Evolutionary conservation across 37 sponge, comb jelly and placozoan species (phyloP).

Genomic region (Hormiphora californensis): DNA sequence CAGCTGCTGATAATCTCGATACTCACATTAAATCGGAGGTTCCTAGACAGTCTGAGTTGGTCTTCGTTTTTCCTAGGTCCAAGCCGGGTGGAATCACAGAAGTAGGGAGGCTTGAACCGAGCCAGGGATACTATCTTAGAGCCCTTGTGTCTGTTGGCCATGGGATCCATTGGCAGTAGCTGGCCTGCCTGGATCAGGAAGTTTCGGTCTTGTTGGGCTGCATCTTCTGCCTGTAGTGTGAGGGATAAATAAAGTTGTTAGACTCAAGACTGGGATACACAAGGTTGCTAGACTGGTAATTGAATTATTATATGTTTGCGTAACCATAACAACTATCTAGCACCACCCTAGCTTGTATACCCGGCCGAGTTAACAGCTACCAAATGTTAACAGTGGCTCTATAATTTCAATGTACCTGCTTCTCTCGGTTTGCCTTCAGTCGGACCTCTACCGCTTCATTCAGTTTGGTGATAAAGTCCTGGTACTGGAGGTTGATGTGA

Average conservation of each 20-base stretch:
- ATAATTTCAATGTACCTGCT: constrained; percentile 47
- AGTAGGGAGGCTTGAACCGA: constrained; percentile 31
- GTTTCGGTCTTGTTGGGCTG: not conserved
- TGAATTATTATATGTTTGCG: too few relatives aligned
- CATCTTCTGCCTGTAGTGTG: not conserved
- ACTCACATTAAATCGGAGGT: not conserved
- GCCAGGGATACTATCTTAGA: constrained; percentile 3
- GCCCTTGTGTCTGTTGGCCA: not conserved
- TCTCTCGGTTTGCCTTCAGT: not conserved
- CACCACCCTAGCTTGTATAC: too few relatives aligned
- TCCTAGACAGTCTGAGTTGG: not conserved
- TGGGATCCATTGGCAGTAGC: not conserved
- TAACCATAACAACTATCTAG: too few relatives aligned
- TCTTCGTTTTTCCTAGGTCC: constrained; percentile 36
- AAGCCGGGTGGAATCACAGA: not conserved
- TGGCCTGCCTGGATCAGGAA: not conserved
- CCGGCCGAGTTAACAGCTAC: too few relatives aligned
- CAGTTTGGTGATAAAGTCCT: constrained; percentile 23
- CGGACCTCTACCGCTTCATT: not conserved
- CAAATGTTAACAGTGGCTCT: too few relatives aligned
- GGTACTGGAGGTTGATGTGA: constrained; percentile 45
- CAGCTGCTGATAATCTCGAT: too few relatives aligned
- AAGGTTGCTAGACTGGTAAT: too few relatives aligned
- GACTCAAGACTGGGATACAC: too few relatives aligned
- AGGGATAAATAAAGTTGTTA: too few relatives aligned